Evolutionary conservation across 2,797 vertebrate species (phyloP).

Genomic region (Trichosurus vulpecula): DNA sequence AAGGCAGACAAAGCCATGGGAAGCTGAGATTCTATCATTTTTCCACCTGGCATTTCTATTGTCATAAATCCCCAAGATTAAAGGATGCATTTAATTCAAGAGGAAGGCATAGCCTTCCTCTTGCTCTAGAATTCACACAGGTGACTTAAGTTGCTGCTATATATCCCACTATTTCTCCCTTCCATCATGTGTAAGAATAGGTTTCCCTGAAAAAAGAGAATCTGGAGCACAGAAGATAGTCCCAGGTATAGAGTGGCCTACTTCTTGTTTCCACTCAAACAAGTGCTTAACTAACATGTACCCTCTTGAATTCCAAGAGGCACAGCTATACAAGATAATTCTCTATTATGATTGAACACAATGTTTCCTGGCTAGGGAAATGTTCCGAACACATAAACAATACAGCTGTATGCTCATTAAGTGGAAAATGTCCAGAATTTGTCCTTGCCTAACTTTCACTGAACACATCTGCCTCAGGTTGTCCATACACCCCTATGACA

Average conservation of each 20-base stretch:
- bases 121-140: conserved; percentile 31
- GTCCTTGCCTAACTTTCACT: neutral
- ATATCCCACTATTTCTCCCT: neutral
- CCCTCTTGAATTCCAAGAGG: neutral
- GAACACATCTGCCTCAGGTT: conserved; percentile 14
- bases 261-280: neutral
- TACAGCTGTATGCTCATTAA: neutral
- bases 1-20: neutral
- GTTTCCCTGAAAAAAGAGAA: conserved; percentile 21
- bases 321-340: neutral
- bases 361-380: neutral
- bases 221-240: neutral
- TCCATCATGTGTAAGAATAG: neutral
- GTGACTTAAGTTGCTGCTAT: neutral
- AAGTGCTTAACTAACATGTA: neutral
- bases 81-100: neutral
- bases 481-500: neutral
- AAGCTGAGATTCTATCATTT: conserved; percentile 13
- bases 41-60: neutral
- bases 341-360: neutral
- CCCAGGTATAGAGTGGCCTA: conserved; percentile 25
- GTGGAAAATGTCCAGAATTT: conserved; percentile 3
- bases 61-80: conserved; percentile 24
- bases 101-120: neutral
- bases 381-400: conserved; percentile 7